Evolutionary conservation across 2,888 invertebrate species (phyloP).

Genomic region (Masnerella sp.): DNA sequence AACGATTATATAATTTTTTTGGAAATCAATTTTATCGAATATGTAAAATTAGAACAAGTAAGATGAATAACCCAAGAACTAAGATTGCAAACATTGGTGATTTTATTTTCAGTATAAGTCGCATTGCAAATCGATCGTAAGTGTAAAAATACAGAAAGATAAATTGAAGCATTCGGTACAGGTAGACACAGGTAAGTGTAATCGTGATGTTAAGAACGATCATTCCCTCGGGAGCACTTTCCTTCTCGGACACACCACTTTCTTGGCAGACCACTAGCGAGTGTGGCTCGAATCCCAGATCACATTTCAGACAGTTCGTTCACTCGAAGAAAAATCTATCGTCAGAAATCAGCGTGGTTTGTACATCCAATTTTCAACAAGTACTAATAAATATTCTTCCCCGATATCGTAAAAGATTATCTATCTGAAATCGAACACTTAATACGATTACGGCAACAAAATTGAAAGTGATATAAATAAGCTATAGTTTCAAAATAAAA

Average conservation of each 20-base stretch:
- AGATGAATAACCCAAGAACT: no score
- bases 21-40: no score
- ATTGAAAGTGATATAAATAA: no score
- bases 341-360: slow-evolving; percentile 59
- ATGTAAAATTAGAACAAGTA: no score
- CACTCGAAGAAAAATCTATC: slow-evolving; percentile 69
- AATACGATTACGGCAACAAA: no score
- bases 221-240: slow-evolving; percentile 71
- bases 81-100: no score
- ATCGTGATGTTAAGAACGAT: slow-evolving; percentile 70
- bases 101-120: slow-evolving; percentile 11
- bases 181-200: slow-evolving; percentile 62
- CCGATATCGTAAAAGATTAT: no score
- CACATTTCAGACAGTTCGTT: slow-evolving; percentile 68
- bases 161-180: slow-evolving; percentile 62
- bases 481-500: no score
- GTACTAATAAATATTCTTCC: slow-evolving; percentile 16
- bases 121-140: slow-evolving; percentile 36
- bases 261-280: slow-evolving; percentile 64
- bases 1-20: no score
- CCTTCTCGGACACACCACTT: slow-evolving; percentile 68
- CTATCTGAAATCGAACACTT: no score
- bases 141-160: slow-evolving; percentile 47
- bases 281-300: slow-evolving; percentile 67
- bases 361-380: slow-evolving; percentile 44